Evolutionary conservation across 2,113 vertebrate species (phyloP).

Genomic region (Polypterus senegalus): DNA sequence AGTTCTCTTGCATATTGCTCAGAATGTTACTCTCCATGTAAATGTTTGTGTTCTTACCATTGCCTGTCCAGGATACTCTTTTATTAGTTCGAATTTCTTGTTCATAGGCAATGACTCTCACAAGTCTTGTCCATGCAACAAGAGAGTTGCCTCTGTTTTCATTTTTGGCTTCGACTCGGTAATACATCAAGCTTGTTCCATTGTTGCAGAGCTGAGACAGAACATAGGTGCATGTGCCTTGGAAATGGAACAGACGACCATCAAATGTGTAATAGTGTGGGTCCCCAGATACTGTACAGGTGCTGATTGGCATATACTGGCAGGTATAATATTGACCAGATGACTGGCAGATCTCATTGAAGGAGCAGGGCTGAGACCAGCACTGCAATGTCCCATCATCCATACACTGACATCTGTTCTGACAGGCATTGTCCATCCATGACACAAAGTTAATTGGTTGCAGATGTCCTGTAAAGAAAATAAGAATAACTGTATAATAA

Average conservation of each 20-base stretch:
- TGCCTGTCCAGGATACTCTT: conserved; percentile 15
- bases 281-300: conserved; percentile 37
- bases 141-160: conserved; percentile 27
- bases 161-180: conserved; percentile 34
- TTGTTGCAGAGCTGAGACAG: conserved; percentile 32
- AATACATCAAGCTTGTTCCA: conserved; percentile 13
- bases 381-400: conserved; percentile 20
- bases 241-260: conserved; percentile 24
- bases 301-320: conserved; percentile 22
- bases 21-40: too few species aligned
- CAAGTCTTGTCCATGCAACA: conserved; percentile 29
- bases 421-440: conserved; percentile 34
- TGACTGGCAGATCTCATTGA: conserved; percentile 26
- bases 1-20: too few species aligned
- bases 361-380: conserved; percentile 21
- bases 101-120: conserved; percentile 26
- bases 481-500: neutral
- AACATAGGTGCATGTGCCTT: conserved; percentile 34
- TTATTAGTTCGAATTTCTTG: conserved; percentile 28
- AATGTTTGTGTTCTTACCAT: conserved; percentile 25
- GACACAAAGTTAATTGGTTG: conserved; percentile 27
- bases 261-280: conserved; percentile 48
- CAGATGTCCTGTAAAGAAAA: conserved; percentile 21
- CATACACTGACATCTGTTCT: conserved; percentile 31
- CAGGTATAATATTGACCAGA: conserved; percentile 25